phyloP scores from a whole-genome alignment of 2,797 vertebrate genomes.

The Micromesistius poutassou region DNA sequence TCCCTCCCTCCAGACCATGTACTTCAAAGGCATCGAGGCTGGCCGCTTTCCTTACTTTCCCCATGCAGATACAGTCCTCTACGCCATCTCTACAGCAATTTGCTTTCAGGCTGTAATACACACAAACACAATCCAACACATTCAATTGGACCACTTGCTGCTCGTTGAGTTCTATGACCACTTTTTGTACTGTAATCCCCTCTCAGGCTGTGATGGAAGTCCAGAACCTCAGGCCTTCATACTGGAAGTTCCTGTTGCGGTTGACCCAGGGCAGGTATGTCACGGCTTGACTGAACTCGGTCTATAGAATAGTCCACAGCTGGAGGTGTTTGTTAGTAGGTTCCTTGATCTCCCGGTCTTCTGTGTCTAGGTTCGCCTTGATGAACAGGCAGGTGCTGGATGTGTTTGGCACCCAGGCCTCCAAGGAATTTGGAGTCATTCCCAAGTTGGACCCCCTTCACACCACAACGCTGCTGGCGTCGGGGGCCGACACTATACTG shows the following conservation, averaged over 20 bases:
- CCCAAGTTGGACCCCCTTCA: constrained; percentile 88
- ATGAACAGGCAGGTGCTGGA: constrained; percentile 93
- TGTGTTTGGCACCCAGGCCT: constrained; percentile 89
- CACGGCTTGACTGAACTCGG: neutral
- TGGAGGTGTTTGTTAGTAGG: neutral
- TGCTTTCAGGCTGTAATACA: constrained; percentile 97
- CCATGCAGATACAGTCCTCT: constrained; percentile 91
- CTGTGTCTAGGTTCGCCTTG: constrained; percentile 80
- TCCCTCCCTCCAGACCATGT: constrained; percentile 80
- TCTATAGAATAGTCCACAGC: neutral
- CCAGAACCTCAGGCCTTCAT: constrained; percentile 92
- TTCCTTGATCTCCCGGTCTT: neutral
- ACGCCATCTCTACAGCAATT: constrained; percentile 93
- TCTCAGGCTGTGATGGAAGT: constrained; percentile 95
- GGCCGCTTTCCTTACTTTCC: constrained; percentile 94
- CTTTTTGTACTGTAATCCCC: constrained; percentile 1
- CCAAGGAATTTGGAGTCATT: constrained; percentile 85
- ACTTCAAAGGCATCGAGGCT: constrained; percentile 98
- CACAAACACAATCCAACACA: constrained; percentile 34
- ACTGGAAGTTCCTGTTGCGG: constrained; percentile 96
- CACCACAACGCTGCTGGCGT: constrained; percentile 68
- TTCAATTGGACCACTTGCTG: neutral
- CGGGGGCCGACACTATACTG: constrained; percentile 50
- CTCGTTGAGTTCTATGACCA: neutral
- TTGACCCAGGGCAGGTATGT: constrained; percentile 93